A percentile compares a stretch with the other conserved stretches of the same genome.
phyloP scores from a whole-genome alignment of 1,140 invertebrate species.

The Zaprionus africanus region DNA sequence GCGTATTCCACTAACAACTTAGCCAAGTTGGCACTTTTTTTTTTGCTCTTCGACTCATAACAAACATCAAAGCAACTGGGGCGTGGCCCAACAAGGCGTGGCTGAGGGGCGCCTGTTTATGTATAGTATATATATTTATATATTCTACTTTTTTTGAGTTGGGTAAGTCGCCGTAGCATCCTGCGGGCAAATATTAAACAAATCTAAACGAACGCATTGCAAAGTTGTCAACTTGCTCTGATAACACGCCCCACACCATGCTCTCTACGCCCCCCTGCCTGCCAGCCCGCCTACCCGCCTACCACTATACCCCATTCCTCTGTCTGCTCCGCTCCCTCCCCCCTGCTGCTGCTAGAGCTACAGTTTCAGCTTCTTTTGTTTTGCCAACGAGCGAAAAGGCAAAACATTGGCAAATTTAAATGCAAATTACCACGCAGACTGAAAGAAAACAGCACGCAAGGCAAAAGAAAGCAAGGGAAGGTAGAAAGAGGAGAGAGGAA shows the following conservation, averaged over 20 bases:
- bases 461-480: neutral
- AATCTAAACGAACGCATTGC: slow-evolving; percentile 78
- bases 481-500: too few relatives aligned
- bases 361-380: slow-evolving; percentile 47
- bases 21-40: slow-evolving; percentile 71
- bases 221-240: slow-evolving; percentile 77
- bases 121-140: slow-evolving; percentile 3
- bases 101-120: neutral
- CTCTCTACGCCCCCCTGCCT: neutral
- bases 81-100: slow-evolving; percentile 19
- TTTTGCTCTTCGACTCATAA: slow-evolving; percentile 30
- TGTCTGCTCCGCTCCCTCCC: neutral
- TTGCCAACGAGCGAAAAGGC: slow-evolving; percentile 75
- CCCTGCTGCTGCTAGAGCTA: neutral
- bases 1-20: slow-evolving; percentile 44
- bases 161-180: slow-evolving; percentile 50
- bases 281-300: neutral
- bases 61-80: slow-evolving; percentile 64
- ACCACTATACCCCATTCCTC: neutral
- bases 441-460: slow-evolving; percentile 47
- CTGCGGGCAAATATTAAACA: slow-evolving; percentile 78
- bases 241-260: slow-evolving; percentile 56
- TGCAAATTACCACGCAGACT: slow-evolving; percentile 73
- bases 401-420: slow-evolving; percentile 82
- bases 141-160: slow-evolving; percentile 29